These are phyloP conservation scores for Osmerus eperlanus DNA, from an alignment of 2,113 vertebrate genomes.

Conservation along the genomic window DNA sequence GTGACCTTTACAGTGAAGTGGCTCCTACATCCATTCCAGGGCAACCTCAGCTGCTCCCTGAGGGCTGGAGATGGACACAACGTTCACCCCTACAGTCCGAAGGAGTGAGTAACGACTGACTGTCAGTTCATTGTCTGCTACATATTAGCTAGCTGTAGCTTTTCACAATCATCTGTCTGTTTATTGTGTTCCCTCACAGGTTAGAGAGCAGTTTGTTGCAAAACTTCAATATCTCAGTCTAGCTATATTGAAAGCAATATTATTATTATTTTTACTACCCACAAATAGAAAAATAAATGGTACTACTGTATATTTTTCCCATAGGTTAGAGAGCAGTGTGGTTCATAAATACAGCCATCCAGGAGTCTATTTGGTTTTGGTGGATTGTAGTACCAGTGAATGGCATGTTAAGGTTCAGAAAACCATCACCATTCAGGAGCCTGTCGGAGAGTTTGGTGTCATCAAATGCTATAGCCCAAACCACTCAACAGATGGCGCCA, in stretches of 20 bases:
- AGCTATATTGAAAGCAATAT: no score
- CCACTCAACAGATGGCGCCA: conserved; percentile 57
- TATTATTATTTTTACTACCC: not conserved
- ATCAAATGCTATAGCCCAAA: conserved; percentile 74
- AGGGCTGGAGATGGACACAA: conserved; percentile 83
- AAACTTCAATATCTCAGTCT: no score
- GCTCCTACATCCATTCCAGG: conserved; percentile 86
- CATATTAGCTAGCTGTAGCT: not conserved
- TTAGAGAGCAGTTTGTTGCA: no score
- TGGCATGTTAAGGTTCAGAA: conserved; percentile 86
- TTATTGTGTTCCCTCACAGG: no score
- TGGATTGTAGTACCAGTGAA: conserved; percentile 85
- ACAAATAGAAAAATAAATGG: not conserved
- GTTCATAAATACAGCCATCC: conserved; percentile 76
- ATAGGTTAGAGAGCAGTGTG: conserved; percentile 70
- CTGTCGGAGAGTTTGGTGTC: conserved; percentile 62
- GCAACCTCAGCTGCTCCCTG: conserved; percentile 87
- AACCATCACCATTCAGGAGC: conserved; percentile 74
- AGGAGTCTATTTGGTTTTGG: conserved; percentile 78
- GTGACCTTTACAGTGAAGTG: conserved; percentile 81
- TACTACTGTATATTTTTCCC: not conserved
- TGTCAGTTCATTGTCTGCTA: not conserved
- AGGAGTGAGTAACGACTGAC: conserved; percentile 64
- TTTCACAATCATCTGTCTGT: not conserved
- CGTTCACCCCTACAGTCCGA: conserved; percentile 84